phyloP scores from a whole-genome alignment of 2,888 invertebrate species.

The Epinotia bilunana region DNA sequence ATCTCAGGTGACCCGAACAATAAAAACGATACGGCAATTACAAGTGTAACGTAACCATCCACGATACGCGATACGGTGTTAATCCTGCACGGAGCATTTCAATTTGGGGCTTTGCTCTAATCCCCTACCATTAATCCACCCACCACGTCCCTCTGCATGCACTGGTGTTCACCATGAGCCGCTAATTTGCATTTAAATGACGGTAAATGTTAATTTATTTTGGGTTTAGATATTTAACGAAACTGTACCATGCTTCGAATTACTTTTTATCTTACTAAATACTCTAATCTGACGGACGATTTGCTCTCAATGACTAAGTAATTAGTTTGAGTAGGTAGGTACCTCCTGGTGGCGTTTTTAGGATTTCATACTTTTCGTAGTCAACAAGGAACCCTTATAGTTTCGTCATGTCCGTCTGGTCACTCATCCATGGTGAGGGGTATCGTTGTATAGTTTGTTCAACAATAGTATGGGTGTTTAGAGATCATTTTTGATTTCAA shows the following conservation, averaged over 20 bases:
- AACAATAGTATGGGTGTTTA: no score
- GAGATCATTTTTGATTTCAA: no score
- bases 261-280: background rate
- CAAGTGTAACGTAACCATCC: slow-evolving; percentile 29
- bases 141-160: slow-evolving; percentile 31
- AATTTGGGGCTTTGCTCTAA: slow-evolving; percentile 60
- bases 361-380: no score
- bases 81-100: slow-evolving; percentile 61
- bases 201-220: slow-evolving; percentile 9
- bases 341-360: background rate
- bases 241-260: background rate
- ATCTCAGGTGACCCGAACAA: background rate
- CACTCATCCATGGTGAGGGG: no score
- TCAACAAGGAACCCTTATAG: no score
- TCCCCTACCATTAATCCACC: slow-evolving; percentile 43
- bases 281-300: background rate
- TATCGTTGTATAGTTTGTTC: no score
- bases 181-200: slow-evolving; percentile 37
- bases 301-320: background rate
- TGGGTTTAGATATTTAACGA: no score
- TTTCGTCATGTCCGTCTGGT: no score
- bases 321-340: background rate
- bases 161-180: slow-evolving; percentile 23
- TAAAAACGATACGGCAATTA: slow-evolving; percentile 4
- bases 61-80: slow-evolving; percentile 49